Evolutionary conservation across 2,797 vertebrate species (phyloP), one percentile per base, ranked within the genome.

Genomic region (Sebastes steindachneri): DNA sequence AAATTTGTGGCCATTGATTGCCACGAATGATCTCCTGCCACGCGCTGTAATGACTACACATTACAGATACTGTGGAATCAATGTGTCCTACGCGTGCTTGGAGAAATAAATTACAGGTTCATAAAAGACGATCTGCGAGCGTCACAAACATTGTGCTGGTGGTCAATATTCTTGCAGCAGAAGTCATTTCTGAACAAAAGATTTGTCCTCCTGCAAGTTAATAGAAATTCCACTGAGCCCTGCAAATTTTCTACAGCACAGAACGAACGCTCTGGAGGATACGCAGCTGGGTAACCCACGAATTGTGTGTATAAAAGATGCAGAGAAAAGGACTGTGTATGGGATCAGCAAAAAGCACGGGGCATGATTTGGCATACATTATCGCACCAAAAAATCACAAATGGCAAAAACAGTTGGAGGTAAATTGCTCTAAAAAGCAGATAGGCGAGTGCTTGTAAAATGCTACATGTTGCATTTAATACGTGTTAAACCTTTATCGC

Each of bases 1-100:
- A 89, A 94, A 95, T 95, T 90, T 95, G 92, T 88, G 86, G 89
- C 86, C 89, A 94, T 94, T 91, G 94, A 95, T 95, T 91, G 86
- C 81, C 79, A 84, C 89, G 92, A 94, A 92, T 92, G 93, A 94
- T 94, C 91, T 88, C 91, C 93, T 86, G 90, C 86, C 81, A 83
- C 41, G 88, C 60, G 81, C 84, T 77, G 92, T 93, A 95, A 95
- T 94, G 92, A 93, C 93, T 93, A 89, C 91, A 93, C 89, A 93
- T 93, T 94, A 92, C 90, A 91, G 90, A 93, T 89, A 92, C 90
- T 75, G 90, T 67, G 81, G 79, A 93, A 94, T 95, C 93, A 93
- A 94, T 94, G 92, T 87, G 91, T 90, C 87, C 93, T 86, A 89
- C 80, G 92, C 80, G 77, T 89, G 88, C 89, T 94, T 88, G 82